Percentiles rank a stretch among this genome's conserved stretches.
Conservation (phyloP, 2,797 vertebrate genomes). For the Percopsis omiscomaycus region DNA sequence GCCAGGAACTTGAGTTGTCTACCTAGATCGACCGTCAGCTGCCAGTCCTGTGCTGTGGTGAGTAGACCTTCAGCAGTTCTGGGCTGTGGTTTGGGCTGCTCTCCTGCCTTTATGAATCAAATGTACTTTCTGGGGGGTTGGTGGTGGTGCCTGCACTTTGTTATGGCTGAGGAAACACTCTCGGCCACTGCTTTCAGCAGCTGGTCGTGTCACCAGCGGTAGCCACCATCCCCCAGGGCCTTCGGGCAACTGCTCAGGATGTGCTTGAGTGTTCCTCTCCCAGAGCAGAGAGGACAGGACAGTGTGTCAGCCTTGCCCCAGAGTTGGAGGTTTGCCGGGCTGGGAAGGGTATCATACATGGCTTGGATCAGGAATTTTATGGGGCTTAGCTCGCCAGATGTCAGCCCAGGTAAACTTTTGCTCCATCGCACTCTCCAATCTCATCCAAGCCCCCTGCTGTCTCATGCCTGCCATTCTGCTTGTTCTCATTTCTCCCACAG, state of each 20-base stretch:
- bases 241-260: not conserved
- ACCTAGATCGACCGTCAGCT: not conserved
- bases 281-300: not conserved
- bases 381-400: not conserved
- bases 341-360: not conserved
- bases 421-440: slow-evolving; percentile 4
- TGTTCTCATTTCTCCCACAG: slow-evolving; percentile 6
- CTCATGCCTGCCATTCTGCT: slow-evolving; percentile 2
- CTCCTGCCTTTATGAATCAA: not conserved
- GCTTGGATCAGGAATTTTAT: not conserved
- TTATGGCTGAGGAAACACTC: not conserved
- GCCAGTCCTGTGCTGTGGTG: not conserved
- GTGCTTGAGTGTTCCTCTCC: not conserved
- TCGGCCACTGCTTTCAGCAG: not conserved
- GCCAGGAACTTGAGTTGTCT: not conserved
- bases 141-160: not conserved
- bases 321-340: not conserved
- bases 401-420: slow-evolving; percentile 7
- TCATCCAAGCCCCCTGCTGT: slow-evolving; percentile 10
- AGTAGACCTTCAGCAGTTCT: not conserved
- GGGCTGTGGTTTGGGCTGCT: not conserved
- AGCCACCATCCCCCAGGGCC: not conserved
- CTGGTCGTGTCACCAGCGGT: slow-evolving; percentile 1
- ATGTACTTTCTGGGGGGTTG: not conserved
- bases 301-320: not conserved